A percentile compares a stretch with the other conserved stretches of the same genome.
phyloP scores from a whole-genome alignment of 2,797 vertebrate genomes.

The Euthynnus affinis region DNA sequence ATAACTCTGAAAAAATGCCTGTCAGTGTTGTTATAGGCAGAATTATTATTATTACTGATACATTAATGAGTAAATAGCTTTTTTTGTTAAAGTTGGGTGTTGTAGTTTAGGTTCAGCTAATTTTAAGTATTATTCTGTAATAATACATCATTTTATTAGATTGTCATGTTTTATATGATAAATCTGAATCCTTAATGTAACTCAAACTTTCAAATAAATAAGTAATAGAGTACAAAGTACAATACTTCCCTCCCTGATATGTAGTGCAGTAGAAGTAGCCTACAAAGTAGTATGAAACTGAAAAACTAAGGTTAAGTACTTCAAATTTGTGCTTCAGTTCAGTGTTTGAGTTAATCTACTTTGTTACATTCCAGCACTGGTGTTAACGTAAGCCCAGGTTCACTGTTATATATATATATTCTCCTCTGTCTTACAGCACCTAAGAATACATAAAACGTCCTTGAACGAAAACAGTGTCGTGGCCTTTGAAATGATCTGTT shows the following conservation, averaged over 20 bases:
- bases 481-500: constrained; percentile 44
- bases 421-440: neutral
- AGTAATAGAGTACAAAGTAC: neutral
- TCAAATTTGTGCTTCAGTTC: neutral
- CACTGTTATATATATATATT: neutral
- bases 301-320: neutral
- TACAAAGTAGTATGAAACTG: neutral
- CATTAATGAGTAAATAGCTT: neutral
- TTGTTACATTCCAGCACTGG: neutral
- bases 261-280: neutral
- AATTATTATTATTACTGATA: neutral
- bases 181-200: neutral
- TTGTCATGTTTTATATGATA: neutral
- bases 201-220: neutral
- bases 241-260: neutral
- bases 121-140: neutral
- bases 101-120: neutral
- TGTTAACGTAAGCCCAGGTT: neutral
- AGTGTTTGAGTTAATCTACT: neutral
- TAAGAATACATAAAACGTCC: constrained; percentile 5
- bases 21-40: neutral
- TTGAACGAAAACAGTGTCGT: constrained; percentile 41
- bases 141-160: neutral
- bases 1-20: too few relatives aligned
- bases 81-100: neutral